Base-by-base conservation (phyloP, 2,113 vertebrate species). In the Felis chaus region DNA sequence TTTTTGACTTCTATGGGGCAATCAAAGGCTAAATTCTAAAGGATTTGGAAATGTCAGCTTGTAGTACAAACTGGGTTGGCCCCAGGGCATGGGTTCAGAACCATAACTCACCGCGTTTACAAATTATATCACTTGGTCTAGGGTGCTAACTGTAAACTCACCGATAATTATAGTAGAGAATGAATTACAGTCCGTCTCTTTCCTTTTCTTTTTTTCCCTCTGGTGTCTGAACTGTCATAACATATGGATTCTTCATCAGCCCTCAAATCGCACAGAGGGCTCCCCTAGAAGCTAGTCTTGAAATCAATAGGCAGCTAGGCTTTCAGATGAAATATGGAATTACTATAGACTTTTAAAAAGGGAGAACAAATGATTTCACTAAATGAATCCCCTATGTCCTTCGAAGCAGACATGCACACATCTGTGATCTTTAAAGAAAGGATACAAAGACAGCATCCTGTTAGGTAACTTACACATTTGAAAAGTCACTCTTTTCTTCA, bases 21-120 rank as follows among this genome's bases (percentile, higher is more conserved):
- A 95, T 93, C 88, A 98, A 98, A 96, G 81, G 96, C 82, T 71
- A 94, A 97, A 92, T 98, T 97, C 97, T 92, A 89, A 97, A 94
- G 96, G 89, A 98, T 97, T 97, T 98, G 48, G 97, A 97, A 98
- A 98, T 10, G 96, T 94, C 97, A 98, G 45, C 92, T 94, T 81
- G 90, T 97, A 97, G 97, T 97, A 91, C 97, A 98, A 98, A 97
- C 96, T 97, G 92, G 76, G 39, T 91, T 98, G 97, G 80, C 91
- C 96, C 91, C 27, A 89, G 96, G 85, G 71, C 95, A 82, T 97
- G 88, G 97, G 92, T 87, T 79, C 91, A 96, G 45, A 97, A 96
- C 55, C 69, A 33, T 95, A 98, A 97, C 57, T 98, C 97, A 98
- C n/a, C 4, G 10, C 88, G 89, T 97, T 98, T 98, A 97, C 90